These are phyloP conservation scores for Conus ventricosus DNA, from an alignment of 1,140 invertebrate genomes.

Conservation along the genomic window DNA sequence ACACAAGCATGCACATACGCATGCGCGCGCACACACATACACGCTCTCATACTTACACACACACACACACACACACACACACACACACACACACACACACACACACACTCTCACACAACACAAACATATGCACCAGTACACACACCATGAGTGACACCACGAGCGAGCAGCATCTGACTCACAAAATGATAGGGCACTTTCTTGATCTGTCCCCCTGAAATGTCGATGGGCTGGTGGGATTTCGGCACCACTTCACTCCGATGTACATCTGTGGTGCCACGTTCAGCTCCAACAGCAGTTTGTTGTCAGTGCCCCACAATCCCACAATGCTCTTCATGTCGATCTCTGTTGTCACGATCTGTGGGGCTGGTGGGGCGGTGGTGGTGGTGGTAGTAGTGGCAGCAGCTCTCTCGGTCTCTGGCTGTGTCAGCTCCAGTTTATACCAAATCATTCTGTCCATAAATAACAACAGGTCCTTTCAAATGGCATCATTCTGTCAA, in stretches of 20 bases:
- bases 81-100: no score
- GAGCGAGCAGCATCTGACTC: not conserved
- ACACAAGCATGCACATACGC: no score
- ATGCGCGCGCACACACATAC: no score
- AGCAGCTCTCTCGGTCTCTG: not conserved
- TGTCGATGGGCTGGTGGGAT: not conserved
- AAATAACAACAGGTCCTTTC: no score
- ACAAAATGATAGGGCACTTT: conserved; percentile 8
- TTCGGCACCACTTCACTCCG: not conserved
- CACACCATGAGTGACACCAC: no score
- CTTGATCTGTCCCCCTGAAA: not conserved
- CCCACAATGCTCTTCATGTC: not conserved
- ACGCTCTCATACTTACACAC: no score
- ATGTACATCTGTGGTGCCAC: not conserved
- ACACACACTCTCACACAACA: no score
- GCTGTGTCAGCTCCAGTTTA: conserved; percentile 4
- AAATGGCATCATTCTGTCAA: no score
- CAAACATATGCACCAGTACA: no score
- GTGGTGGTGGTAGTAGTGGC: not conserved
- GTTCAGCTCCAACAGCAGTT: not conserved
- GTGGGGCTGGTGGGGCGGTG: not conserved
- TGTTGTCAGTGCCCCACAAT: not conserved
- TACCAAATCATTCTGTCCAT: not conserved
- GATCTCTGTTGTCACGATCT: not conserved
- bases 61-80: no score